Evolutionary conservation across 2,797 vertebrate genomes (phyloP).

Genomic region (Anguilla marmorata): DNA sequence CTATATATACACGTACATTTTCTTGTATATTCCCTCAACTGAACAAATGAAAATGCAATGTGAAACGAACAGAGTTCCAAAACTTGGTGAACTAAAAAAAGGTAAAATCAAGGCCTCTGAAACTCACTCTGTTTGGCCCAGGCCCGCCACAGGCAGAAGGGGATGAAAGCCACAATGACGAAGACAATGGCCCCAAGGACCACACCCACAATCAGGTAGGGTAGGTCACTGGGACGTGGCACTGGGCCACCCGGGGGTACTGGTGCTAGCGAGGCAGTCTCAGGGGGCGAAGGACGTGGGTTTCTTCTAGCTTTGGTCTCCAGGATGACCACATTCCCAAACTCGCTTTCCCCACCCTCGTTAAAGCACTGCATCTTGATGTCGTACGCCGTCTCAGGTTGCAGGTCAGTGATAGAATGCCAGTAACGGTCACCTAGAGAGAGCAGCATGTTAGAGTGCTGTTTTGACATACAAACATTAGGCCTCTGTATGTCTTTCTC

Average conservation of each 20-base stretch:
- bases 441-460: constrained; percentile 22
- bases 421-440: constrained; percentile 85
- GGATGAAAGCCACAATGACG: constrained; percentile 94
- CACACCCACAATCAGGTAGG: constrained; percentile 90
- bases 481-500: neutral
- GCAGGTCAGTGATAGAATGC: constrained; percentile 94
- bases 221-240: constrained; percentile 87
- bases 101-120: neutral
- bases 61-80: neutral
- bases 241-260: constrained; percentile 58
- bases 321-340: constrained; percentile 96
- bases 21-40: neutral
- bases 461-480: neutral
- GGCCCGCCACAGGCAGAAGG: constrained; percentile 94
- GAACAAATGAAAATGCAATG: neutral
- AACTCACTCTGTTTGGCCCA: constrained; percentile 97
- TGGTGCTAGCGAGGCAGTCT: constrained; percentile 40
- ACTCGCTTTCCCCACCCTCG: constrained; percentile 93
- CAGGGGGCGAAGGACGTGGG: constrained; percentile 69
- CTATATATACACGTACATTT: neutral
- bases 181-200: constrained; percentile 89
- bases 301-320: constrained; percentile 88
- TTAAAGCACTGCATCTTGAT: constrained; percentile 99
- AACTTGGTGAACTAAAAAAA: neutral
- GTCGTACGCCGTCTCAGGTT: constrained; percentile 96